phyloP scores from a whole-genome alignment of 2,797 vertebrate genomes.

The Acrocephalus scirpaceus region DNA sequence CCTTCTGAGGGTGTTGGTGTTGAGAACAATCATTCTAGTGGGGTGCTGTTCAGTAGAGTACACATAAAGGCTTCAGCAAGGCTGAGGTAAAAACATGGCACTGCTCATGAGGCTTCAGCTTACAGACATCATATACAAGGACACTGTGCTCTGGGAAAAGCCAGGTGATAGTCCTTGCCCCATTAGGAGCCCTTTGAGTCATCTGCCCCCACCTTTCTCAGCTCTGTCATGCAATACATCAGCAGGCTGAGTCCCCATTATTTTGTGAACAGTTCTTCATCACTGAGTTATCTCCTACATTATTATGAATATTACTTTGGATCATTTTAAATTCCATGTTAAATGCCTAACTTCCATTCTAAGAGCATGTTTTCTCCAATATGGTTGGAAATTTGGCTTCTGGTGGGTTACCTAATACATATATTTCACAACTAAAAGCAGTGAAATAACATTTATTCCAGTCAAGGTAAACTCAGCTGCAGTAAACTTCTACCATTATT shows the following conservation, averaged over 20 bases:
- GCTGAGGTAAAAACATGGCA: not conserved
- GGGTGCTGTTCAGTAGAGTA: not conserved
- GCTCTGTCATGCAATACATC: not conserved
- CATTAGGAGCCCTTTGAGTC: not conserved
- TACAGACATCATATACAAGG: not conserved
- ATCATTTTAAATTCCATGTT: not conserved
- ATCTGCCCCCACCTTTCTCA: not conserved
- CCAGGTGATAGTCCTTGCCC: not conserved
- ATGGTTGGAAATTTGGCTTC: not conserved
- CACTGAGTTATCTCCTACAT: not conserved
- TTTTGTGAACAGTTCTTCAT: not conserved
- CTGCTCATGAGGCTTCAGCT: not conserved
- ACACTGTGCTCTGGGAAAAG: not conserved
- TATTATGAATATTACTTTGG: not conserved
- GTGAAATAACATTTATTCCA: not conserved
- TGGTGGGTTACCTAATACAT: not conserved
- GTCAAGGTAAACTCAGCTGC: not conserved
- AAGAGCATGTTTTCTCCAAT: not conserved
- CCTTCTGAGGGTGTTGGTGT: not conserved
- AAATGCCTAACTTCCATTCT: not conserved
- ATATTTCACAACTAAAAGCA: not conserved
- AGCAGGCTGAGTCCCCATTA: not conserved
- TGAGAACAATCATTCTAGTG: not conserved
- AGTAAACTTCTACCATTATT: not conserved
- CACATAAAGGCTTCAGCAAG: not conserved